phyloP scores from a whole-genome alignment of 2,797 vertebrate species.

The Phaenicophaeus curvirostris region DNA sequence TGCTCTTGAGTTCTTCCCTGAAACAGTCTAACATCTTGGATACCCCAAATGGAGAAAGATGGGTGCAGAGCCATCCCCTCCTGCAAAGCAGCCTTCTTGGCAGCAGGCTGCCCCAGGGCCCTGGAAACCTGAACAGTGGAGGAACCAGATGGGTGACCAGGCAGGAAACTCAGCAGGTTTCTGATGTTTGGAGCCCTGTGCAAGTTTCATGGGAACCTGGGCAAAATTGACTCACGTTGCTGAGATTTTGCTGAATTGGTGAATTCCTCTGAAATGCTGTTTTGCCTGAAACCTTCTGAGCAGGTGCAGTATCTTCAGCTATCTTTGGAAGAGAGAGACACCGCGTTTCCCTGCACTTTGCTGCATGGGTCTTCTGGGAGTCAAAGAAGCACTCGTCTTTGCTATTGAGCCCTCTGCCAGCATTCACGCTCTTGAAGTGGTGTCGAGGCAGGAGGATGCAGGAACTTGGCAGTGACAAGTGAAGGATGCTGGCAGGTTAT shows the following conservation, averaged over 20 bases:
- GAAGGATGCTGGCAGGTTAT: slow-evolving; percentile 36
- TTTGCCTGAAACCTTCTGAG: slow-evolving; percentile 60
- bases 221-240: slow-evolving; percentile 64
- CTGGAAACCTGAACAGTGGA: slow-evolving; percentile 21
- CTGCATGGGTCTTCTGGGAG: neutral
- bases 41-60: neutral
- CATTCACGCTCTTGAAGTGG: neutral
- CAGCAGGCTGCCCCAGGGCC: slow-evolving; percentile 48
- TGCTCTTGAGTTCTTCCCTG: neutral
- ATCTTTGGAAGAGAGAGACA: slow-evolving; percentile 18
- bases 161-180: slow-evolving; percentile 67
- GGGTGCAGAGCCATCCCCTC: slow-evolving; percentile 30
- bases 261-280: slow-evolving; percentile 65
- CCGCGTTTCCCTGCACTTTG: neutral
- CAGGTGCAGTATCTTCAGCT: slow-evolving; percentile 63
- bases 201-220: slow-evolving; percentile 64
- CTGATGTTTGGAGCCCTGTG: slow-evolving; percentile 44
- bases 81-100: neutral
- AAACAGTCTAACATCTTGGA: neutral
- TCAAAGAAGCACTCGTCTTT: neutral
- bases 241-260: slow-evolving; percentile 69
- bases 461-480: neutral
- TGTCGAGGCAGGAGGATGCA: neutral
- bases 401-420: neutral
- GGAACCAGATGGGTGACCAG: slow-evolving; percentile 67